Evolutionary conservation across 2,888 invertebrate genomes (phyloP).

Genomic region (Diabrotica balteata): DNA sequence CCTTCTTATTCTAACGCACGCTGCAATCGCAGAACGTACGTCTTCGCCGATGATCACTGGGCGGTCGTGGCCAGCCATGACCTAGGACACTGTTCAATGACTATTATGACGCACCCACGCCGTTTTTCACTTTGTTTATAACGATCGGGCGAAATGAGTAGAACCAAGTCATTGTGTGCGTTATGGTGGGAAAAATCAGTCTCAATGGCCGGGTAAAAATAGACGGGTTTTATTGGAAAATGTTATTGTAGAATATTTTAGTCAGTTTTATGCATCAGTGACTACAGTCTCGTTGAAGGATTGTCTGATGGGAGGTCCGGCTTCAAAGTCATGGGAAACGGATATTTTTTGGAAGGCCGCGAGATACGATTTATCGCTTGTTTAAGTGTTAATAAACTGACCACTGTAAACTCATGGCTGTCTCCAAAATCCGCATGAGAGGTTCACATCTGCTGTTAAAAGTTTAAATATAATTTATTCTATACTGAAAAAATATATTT

Average conservation of each 20-base stretch:
- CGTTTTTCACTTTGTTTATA: slow-evolving; percentile 34
- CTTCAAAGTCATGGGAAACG: slow-evolving; percentile 7
- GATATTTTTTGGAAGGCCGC: neutral
- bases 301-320: slow-evolving; percentile 6
- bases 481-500: too few species aligned
- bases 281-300: neutral
- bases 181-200: slow-evolving; percentile 18
- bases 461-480: too few species aligned
- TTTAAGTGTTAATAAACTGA: too few species aligned
- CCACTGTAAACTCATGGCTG: too few species aligned
- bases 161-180: slow-evolving; percentile 21
- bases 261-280: slow-evolving; percentile 7
- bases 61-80: slow-evolving; percentile 48
- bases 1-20: slow-evolving; percentile 17
- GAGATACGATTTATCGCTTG: too few species aligned
- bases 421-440: too few species aligned
- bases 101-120: slow-evolving; percentile 52
- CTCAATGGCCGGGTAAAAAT: slow-evolving; percentile 26
- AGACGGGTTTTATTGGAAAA: slow-evolving; percentile 14
- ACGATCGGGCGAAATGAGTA: slow-evolving; percentile 34
- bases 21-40: slow-evolving; percentile 15
- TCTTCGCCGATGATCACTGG: slow-evolving; percentile 5
- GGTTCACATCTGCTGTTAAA: too few species aligned
- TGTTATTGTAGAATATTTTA: slow-evolving; percentile 9
- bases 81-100: slow-evolving; percentile 55